These are phyloP conservation scores for Patagioenas fasciata DNA, from an alignment of 2,113 vertebrate species.

Conservation along the genomic window DNA sequence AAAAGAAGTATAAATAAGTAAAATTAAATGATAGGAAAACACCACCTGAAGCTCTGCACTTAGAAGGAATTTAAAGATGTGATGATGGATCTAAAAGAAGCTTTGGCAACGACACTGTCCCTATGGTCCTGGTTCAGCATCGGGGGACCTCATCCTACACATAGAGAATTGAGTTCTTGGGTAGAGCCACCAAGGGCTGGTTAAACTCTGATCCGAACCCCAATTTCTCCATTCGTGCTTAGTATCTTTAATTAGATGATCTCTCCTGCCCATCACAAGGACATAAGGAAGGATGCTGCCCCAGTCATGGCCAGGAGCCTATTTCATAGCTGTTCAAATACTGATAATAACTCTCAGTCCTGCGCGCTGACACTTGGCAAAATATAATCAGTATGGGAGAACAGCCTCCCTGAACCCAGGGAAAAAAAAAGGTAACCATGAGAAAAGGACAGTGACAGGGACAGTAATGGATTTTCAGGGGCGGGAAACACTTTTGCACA, in stretches of 20 bases:
- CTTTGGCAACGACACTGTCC: not conserved
- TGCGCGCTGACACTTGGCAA: not conserved
- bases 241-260: fast-evolving
- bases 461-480: constrained; percentile 34
- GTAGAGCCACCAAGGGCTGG: fast-evolving
- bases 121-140: not conserved
- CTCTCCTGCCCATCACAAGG: not conserved
- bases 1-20: not conserved
- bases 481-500: not conserved
- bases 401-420: not conserved
- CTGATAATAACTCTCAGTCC: constrained; percentile 15
- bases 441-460: not conserved
- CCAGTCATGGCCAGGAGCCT: not conserved
- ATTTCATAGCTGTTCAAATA: constrained; percentile 15
- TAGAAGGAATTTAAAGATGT: not conserved
- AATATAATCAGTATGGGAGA: not conserved
- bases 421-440: not conserved
- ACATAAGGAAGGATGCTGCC: not conserved
- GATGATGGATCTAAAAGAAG: not conserved
- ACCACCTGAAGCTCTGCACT: not conserved
- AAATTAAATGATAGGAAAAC: not conserved
- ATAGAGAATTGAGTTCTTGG: fast-evolving
- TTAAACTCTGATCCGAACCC: not conserved
- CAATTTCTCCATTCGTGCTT: fast-evolving
- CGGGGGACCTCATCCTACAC: not conserved